phyloP scores from a whole-genome alignment of 64 coral and sea anemone species.

The Porites lutea region DNA sequence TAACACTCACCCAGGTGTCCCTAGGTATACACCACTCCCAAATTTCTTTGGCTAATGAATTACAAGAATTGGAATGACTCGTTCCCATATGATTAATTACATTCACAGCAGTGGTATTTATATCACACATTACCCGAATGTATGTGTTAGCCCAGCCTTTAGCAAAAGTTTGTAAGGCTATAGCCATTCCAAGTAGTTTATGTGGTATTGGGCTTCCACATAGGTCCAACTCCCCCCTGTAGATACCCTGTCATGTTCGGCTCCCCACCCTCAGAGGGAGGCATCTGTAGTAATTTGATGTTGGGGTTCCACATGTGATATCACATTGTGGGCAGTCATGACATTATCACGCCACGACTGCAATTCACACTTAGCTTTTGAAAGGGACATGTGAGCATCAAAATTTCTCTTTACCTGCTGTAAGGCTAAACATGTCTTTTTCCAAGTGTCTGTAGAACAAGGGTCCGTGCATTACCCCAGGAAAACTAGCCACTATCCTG shows the following conservation, averaged over 20 bases:
- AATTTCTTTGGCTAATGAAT: conserved; percentile 39
- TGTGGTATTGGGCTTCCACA: conserved; percentile 20
- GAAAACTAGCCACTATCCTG: conserved; percentile 23
- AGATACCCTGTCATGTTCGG: conserved; percentile 18
- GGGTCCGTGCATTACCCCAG: conserved; percentile 26
- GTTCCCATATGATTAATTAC: conserved; percentile 65
- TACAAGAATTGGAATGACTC: conserved; percentile 41
- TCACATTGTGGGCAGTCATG: conserved; percentile 4
- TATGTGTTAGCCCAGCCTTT: conserved; percentile 18
- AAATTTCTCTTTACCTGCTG: conserved; percentile 37
- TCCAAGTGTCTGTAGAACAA: conserved; percentile 49
- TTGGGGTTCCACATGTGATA: conserved; percentile 1
- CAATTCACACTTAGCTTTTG: conserved; percentile 24
- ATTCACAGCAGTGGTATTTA: conserved; percentile 49
- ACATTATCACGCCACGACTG: conserved; percentile 19
- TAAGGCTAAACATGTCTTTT: conserved; percentile 26
- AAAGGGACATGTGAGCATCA: conserved; percentile 55
- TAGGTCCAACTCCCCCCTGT: conserved; percentile 48
- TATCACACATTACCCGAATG: conserved; percentile 51
- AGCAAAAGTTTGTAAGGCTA: conserved; percentile 41
- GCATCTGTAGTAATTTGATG: conserved; percentile 25
- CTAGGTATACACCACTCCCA: conserved; percentile 66
- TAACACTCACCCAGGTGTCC: background rate
- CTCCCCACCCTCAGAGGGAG: conserved; percentile 4
- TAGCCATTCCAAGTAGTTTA: conserved; percentile 48